Base-by-base conservation (phyloP, 2,113 vertebrate species). In the Clarias gariepinus region DNA sequence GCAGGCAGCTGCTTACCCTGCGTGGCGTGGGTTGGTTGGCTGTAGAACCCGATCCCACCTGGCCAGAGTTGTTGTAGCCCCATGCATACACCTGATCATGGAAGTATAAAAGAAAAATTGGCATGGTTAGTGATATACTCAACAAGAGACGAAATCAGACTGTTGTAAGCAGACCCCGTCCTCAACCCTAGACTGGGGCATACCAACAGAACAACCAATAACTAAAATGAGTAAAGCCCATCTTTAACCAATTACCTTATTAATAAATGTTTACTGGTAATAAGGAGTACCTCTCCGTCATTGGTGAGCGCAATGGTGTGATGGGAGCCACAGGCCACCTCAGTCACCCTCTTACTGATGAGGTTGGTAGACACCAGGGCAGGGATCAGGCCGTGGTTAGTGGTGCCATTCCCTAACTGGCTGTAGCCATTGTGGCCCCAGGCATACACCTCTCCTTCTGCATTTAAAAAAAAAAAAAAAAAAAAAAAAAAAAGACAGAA, bases 361-460 rank as follows among this genome's bases (percentile, higher is more conserved):
- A 99, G 93, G 91, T 98, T 99, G 89, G 97, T 98, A 89, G 98
- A 99, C 71, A 99, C 97, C 85, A 97, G 95, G 61, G 96, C 96
- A 16, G 98, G 98, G 85, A 95, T 79, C 28, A 98, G 92, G 12
- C 97, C 95, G 4, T 99, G 97, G 90, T 96, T 99, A 79, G 96
- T 97, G 81, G 97, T 98, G 18, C 98, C 98, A 82, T 99, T 99
- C 73, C 98, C 98, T 85, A 99, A 88, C 89, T 99, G 98, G 91
- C 97, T 97, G 41, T 99, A 99, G 81, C 97, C 97, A 89, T 99
- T 99, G 90, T 99, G 98, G 47, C 98, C 98, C 98, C 98, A 99
- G 0, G 97, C 96, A 92, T 96, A 99, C 53, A 99, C 97, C 90
- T 99, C 97, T 91, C 98, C 98, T 91, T 99, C 98, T 99, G 82